Evolutionary conservation across 2,797 vertebrate genomes (phyloP).

Genomic region (Neosilurus hyrtlii): DNA sequence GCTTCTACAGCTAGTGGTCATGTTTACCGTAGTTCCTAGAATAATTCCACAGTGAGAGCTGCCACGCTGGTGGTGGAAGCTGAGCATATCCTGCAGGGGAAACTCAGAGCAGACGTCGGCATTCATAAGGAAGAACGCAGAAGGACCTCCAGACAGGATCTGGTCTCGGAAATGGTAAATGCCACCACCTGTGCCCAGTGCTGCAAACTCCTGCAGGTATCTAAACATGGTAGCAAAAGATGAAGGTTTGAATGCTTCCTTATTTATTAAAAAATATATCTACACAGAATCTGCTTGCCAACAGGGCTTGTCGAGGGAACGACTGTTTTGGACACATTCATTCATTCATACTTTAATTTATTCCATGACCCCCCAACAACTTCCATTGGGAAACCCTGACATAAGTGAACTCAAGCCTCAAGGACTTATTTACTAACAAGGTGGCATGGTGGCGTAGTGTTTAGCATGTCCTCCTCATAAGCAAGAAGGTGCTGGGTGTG

Average conservation of each 20-base stretch:
- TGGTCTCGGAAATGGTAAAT: slow-evolving; percentile 99
- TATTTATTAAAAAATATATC: neutral
- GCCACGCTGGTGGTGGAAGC: slow-evolving; percentile 76
- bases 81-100: slow-evolving; percentile 88
- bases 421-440: too few relatives aligned
- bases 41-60: slow-evolving; percentile 85
- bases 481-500: too few relatives aligned
- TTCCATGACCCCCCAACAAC: neutral
- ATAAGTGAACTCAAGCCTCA: too few relatives aligned
- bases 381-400: neutral
- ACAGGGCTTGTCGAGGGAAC: neutral
- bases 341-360: neutral
- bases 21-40: slow-evolving; percentile 88
- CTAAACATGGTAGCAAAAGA: slow-evolving; percentile 61
- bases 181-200: slow-evolving; percentile 92
- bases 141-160: slow-evolving; percentile 88
- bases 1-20: neutral
- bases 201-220: slow-evolving; percentile 93
- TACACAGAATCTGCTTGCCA: neutral
- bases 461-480: too few relatives aligned
- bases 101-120: slow-evolving; percentile 95
- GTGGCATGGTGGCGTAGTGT: too few relatives aligned
- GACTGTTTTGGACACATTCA: neutral
- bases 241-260: neutral
- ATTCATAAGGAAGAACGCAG: slow-evolving; percentile 92